Evolutionary conservation across 2,797 vertebrate genomes (phyloP), one percentile per base, ranked within the genome.

Genomic region (Diglossa cyanea): DNA sequence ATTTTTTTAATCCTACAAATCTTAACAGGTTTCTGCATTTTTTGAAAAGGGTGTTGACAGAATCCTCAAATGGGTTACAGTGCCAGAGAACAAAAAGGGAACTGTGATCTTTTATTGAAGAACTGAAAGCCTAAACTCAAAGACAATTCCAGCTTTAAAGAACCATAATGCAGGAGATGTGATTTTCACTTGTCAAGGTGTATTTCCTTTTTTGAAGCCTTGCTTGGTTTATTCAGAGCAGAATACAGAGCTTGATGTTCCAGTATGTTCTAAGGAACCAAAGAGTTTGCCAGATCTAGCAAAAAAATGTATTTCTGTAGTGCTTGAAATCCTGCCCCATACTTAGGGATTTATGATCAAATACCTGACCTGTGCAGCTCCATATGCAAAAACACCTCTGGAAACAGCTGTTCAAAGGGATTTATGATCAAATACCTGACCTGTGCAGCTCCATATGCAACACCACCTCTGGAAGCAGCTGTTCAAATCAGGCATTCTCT

Each of bases 31-130:
- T 79, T 86, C 82, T n/a, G 63, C 60, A 60, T 66, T 42, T 93
- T 96, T 84, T 84, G 79, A 88, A 62, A 60, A 35, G 55, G 23
- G 33, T 84, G 88, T 91, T 86, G 94, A 91, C 88, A 95, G 94
- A 86, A 94, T 86, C 40, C 88, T 75, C 83, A 88, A 86, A 63
- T 76, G 80, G 63, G 73, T 90, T 92, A 84, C 71, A 90, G 57
- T 88, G 61, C 50, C 65, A 86, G 79, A 80, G 83, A 83, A 86
- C 33, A 94, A 79, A 92, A 93, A 86, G 28, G 30, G 76, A 90
- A 67, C 93, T 93, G 66, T 94, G 94, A 90, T 90, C 76, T 94
- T 88, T 79, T 84, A 84, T 70, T 81, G 88, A 93, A 88, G 80
- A 92, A 81, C 44, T 75, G 66, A 90, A 80, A 86, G 53, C 37